Evolutionary conservation across 1,140 invertebrate species (phyloP).

Genomic region (Diachasmimorpha longicaudata): DNA sequence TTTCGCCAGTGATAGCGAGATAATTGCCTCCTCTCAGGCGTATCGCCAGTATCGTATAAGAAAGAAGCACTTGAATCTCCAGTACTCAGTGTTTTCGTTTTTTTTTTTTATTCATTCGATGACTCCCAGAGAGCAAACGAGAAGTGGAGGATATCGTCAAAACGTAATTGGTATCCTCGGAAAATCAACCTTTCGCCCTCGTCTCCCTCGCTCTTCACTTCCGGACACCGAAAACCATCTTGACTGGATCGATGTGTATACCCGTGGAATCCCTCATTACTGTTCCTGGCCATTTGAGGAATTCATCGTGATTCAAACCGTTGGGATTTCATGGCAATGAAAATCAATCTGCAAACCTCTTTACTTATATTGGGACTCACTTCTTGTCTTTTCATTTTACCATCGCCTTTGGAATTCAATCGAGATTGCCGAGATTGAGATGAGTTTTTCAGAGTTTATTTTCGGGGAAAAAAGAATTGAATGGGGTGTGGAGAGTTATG

Average conservation of each 20-base stretch:
- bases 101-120: neutral
- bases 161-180: slow-evolving; percentile 9
- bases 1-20: neutral
- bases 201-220: neutral
- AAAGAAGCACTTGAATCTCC: neutral
- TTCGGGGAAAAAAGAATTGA: neutral
- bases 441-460: too few species aligned
- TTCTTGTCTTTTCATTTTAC: neutral
- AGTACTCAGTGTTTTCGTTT: neutral
- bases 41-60: neutral
- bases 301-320: neutral
- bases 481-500: too few species aligned
- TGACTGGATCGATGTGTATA: neutral
- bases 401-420: neutral
- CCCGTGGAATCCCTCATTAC: neutral
- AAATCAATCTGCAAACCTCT: neutral
- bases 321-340: neutral
- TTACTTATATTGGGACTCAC: neutral
- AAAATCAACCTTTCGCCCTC: neutral
- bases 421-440: neutral
- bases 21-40: slow-evolving; percentile 6
- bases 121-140: neutral
- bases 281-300: neutral
- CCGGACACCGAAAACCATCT: neutral
- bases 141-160: slow-evolving; percentile 2